These are phyloP conservation scores for Taeniopygia guttata DNA, from an alignment of 2,797 vertebrate genomes.

Conservation along the genomic window DNA sequence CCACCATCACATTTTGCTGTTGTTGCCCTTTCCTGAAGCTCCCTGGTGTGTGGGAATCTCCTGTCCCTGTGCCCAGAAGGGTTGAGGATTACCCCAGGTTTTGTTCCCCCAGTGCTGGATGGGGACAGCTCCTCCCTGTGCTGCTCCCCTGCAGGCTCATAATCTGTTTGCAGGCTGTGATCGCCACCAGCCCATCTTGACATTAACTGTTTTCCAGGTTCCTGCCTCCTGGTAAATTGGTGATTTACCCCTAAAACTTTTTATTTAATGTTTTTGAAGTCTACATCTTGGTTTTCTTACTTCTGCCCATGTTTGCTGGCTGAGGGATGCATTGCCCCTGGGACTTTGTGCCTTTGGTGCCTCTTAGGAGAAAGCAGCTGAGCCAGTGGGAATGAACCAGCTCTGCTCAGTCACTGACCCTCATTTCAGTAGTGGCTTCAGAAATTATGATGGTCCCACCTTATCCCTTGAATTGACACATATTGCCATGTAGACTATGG, in stretches of 20 bases:
- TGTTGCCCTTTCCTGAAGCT: background rate
- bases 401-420: background rate
- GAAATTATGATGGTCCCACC: background rate
- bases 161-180: accelerated
- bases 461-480: background rate
- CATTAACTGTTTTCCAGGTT: background rate
- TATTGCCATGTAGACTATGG: accelerated
- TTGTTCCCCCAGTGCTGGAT: background rate
- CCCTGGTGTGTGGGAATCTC: background rate
- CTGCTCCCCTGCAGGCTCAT: background rate
- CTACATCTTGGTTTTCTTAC: background rate
- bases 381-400: background rate
- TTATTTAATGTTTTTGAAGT: background rate
- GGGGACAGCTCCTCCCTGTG: background rate
- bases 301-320: background rate
- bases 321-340: accelerated
- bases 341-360: background rate
- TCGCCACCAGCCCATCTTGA: background rate
- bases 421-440: background rate
- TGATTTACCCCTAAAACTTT: background rate
- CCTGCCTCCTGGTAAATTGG: background rate
- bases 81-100: background rate
- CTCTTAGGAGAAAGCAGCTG: background rate
- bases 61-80: accelerated
- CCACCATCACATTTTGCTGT: accelerated